Evolutionary conservation across 2,888 invertebrate species (phyloP), one percentile per base, ranked within the genome.

Genomic region (Diabrotica balteata): DNA sequence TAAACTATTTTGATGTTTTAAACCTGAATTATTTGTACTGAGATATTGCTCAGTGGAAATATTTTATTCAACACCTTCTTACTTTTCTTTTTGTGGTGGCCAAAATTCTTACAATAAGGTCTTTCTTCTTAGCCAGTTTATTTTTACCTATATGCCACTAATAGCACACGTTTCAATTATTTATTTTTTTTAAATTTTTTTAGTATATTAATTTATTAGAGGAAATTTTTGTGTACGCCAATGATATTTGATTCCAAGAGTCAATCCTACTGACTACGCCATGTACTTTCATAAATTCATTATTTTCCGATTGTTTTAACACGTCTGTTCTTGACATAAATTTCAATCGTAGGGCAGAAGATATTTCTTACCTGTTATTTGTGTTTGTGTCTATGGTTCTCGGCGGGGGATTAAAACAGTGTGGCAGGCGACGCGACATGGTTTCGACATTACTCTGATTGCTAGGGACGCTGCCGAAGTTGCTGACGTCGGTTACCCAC

Each of bases 361-460:
- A 53, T 60, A 66, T 66, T 60, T 66, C 66, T 60, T 60, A 66
- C 66, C 59, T 64, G 66, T 51, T 55, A 54, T 63, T 51, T 59
- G 59, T 44, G 54, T 49, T 59, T 55, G 66, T 44, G 49, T 59
- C 66, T 66, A 61, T 57, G 60, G 61, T 51, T 73, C 73, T 59
- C 76, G 69, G 68, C 79, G 77, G 82, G 82, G 77, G 78, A 80
- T 82, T 80, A 82, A 81, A 76, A 77, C 65, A 78, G 78, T 79
- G 79, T 77, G 79, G 75, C 77, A 74, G 75, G 72, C 77, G 73
- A 74, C 71, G 75, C 79, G 79, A 83, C 83, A 83, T 83, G 83
- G 80, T 82, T 83, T 82, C 80, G 83, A 83, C 83, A 83, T 83
- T 83, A 83, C 79, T 73, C 80, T 82, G 83, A 83, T 83, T 83